phyloP scores from a whole-genome alignment of 1,140 invertebrate genomes.

The Lordiphosa clarofinis region DNA sequence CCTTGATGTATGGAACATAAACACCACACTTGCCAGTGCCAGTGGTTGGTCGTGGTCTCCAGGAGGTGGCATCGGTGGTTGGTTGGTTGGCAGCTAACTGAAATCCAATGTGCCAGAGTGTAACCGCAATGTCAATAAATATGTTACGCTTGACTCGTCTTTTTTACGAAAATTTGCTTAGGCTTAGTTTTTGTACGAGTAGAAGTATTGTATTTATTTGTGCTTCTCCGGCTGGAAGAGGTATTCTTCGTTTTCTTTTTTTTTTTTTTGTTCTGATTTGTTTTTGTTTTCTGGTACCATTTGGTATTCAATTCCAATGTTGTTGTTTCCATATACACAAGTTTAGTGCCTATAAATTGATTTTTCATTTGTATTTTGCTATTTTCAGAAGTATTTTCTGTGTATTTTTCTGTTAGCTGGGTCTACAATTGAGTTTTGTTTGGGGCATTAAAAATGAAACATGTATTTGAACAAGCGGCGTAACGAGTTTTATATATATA shows the following conservation, averaged over 20 bases:
- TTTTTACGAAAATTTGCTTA: too few species aligned
- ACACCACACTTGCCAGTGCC: conserved; percentile 72
- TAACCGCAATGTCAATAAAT: conserved; percentile 77
- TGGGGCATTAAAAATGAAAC: too few species aligned
- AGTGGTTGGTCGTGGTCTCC: conserved; percentile 21
- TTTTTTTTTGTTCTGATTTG: conserved; percentile 14
- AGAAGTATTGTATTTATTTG: conserved; percentile 35
- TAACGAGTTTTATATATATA: too few species aligned
- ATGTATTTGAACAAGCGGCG: too few species aligned
- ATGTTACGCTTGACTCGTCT: conserved; percentile 72
- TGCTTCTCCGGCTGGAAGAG: conserved; percentile 14
- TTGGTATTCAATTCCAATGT: conserved; percentile 16
- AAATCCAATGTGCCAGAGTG: conserved; percentile 61
- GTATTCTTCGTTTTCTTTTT: conserved; percentile 21
- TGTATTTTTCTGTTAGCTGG: background rate
- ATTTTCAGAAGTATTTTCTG: conserved; percentile 8
- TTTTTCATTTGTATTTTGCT: conserved; percentile 10
- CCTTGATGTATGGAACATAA: conserved; percentile 77
- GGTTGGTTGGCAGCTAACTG: conserved; percentile 53
- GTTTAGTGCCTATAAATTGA: conserved; percentile 10
- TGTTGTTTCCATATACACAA: conserved; percentile 8
- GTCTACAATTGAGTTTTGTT: conserved; percentile 1
- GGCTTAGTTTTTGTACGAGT: too few species aligned
- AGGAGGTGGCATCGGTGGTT: background rate
- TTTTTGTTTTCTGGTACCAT: conserved; percentile 25